These are phyloP conservation scores for Cyphomyrus discorhynchus DNA, from an alignment of 2,113 vertebrate genomes.

Conservation along the genomic window DNA sequence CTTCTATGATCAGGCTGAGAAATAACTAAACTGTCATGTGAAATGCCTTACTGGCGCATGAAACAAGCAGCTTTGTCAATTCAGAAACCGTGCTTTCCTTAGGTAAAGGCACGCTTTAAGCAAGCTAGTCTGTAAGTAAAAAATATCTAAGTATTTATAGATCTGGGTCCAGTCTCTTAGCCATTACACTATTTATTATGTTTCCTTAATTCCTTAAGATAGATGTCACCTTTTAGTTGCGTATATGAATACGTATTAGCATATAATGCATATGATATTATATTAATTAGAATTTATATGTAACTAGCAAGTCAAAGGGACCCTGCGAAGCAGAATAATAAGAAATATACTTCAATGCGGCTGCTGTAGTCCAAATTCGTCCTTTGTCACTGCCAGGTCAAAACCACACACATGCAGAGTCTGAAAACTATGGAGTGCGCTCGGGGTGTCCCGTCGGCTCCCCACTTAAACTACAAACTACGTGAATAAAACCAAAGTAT, in stretches of 20 bases:
- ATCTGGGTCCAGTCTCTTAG: background rate
- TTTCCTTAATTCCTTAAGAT: background rate
- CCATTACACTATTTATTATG: background rate
- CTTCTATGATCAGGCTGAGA: background rate
- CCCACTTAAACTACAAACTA: background rate
- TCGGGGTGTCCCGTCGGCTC: background rate
- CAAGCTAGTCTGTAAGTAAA: background rate
- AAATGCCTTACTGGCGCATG: background rate
- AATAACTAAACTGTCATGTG: background rate
- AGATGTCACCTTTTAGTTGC: background rate
- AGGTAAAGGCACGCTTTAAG: background rate
- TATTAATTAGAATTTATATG: background rate
- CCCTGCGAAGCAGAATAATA: background rate
- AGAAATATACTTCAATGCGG: background rate
- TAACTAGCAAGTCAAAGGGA: background rate
- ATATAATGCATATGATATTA: background rate
- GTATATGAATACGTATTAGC: background rate
- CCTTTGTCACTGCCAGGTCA: background rate
- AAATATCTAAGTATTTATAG: background rate
- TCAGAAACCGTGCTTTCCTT: background rate
- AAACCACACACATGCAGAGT: background rate
- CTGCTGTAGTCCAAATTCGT: background rate
- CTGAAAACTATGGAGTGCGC: background rate
- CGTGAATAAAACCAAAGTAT: background rate
- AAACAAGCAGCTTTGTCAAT: background rate